Evolutionary conservation across 2,113 vertebrate species (phyloP), one percentile per base, ranked within the genome.

Genomic region (Xenopus borealis): DNA sequence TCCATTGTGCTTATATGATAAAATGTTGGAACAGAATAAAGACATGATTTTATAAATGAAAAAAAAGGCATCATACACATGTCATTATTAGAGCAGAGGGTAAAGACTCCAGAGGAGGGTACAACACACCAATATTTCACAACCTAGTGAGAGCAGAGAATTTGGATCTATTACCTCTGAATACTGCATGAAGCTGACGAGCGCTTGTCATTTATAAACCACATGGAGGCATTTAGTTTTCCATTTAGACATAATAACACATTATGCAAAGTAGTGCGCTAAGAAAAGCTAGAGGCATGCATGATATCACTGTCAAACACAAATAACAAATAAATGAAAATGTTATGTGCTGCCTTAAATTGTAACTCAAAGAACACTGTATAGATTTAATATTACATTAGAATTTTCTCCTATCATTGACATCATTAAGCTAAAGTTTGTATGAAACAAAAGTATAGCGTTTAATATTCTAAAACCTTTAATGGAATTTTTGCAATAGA

Each of bases 191-290:
- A 91, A 91, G 85, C 89, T 91, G 90, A 91, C 90, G 92, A 91
- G 89, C 86, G 88, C 89, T 91, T 91, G 90, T 91, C 91, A 91
- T 91, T 90, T 90, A 89, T 88, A 90, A 90, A 89, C 91, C 91
- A 92, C 91, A 93, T 90, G 88, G 89, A 89, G 87, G 86, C 88
- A 91, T 92, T 91, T 89, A 91, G 91, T 87, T 90, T 92, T 90
- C 89, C 88, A 88, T 93, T 92, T 91, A 92, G 89, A 90, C 89
- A 90, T 92, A 92, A 92, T 89, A 91, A 91, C 89, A 89, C 91
- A 92, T 94, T 94, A 92, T 93, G 91, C 88, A 92, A 61, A 93
- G 91, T 55, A 88, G 85, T 83, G 87, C 90, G 86, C 86, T 84
- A 90, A 89, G 85, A 82, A 91, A 89, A 88, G 87, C 89, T 90